These are phyloP conservation scores for Xiphias gladius DNA, from an alignment of 2,113 vertebrate genomes.

Conservation along the genomic window DNA sequence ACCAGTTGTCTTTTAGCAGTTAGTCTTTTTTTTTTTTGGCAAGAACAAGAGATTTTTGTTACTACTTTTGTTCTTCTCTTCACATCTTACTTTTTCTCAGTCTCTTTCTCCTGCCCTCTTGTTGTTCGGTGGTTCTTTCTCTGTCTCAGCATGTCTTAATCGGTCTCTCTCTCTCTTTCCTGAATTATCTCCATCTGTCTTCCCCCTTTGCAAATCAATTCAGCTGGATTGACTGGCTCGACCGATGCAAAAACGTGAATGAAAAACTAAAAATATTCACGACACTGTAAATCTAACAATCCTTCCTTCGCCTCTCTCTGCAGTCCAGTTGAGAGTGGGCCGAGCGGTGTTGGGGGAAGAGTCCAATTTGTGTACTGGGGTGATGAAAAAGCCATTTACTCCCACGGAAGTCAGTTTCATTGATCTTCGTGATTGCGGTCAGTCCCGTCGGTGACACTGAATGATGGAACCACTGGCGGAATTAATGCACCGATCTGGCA, in stretches of 20 bases:
- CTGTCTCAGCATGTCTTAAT: not conserved
- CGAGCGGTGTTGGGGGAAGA: not conserved
- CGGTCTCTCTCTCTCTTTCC: not conserved
- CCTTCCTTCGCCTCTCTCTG: not conserved
- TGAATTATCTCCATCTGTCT: not conserved
- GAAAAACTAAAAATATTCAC: not conserved
- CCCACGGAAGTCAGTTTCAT: slow-evolving; percentile 27
- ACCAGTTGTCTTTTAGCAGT: no score
- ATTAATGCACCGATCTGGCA: slow-evolving; percentile 19
- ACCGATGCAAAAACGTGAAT: not conserved
- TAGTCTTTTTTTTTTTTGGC: no score
- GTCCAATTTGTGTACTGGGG: slow-evolving; percentile 41
- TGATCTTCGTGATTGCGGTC: slow-evolving; percentile 25
- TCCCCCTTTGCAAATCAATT: not conserved
- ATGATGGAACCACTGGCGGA: slow-evolving; percentile 21
- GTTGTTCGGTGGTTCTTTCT: not conserved
- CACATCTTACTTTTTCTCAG: not conserved
- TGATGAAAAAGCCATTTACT: slow-evolving; percentile 46
- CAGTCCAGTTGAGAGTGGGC: not conserved
- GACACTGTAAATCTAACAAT: slow-evolving; percentile 12
- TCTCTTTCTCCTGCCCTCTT: not conserved
- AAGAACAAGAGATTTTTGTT: no score
- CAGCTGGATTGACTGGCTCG: not conserved
- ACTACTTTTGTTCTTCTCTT: no score
- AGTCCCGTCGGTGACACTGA: slow-evolving; percentile 25